Evolutionary conservation across 2,888 invertebrate genomes (phyloP).

Genomic region (Polydrusus tereticollis): DNA sequence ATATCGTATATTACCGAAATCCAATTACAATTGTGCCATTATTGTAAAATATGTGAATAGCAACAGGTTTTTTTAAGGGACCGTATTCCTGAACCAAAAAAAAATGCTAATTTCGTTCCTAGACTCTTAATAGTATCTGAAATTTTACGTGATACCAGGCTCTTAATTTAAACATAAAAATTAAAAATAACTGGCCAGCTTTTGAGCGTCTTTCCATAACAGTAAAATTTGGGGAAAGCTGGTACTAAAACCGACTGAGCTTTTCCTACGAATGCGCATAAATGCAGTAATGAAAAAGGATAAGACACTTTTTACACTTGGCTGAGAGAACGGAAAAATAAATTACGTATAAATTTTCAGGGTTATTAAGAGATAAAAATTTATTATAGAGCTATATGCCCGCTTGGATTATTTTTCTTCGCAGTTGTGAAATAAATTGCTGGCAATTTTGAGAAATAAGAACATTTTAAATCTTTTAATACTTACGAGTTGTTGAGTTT

Average conservation of each 20-base stretch:
- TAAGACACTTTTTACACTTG: slow-evolving; percentile 24
- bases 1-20: too few relatives aligned
- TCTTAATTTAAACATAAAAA: too few relatives aligned
- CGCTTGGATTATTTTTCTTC: slow-evolving; percentile 26
- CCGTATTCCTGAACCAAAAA: too few relatives aligned
- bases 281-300: slow-evolving; percentile 26
- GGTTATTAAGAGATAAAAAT: slow-evolving; percentile 41
- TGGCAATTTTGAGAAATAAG: slow-evolving; percentile 4
- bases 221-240: slow-evolving; percentile 6
- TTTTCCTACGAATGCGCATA: neutral
- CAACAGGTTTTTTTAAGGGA: too few relatives aligned
- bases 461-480: slow-evolving; percentile 23
- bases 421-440: slow-evolving; percentile 13
- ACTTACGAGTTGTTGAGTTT: neutral
- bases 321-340: slow-evolving; percentile 21
- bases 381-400: slow-evolving; percentile 38
- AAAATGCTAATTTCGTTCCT: too few relatives aligned
- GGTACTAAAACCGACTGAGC: neutral
- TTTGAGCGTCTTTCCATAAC: neutral
- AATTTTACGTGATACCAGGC: too few relatives aligned
- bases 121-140: too few relatives aligned
- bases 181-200: too few relatives aligned
- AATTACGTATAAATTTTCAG: slow-evolving; percentile 33
- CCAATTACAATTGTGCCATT: too few relatives aligned
- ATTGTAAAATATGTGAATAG: too few relatives aligned